Evolutionary conservation across 2,888 invertebrate genomes (phyloP).

Genomic region (Tachina lurida): DNA sequence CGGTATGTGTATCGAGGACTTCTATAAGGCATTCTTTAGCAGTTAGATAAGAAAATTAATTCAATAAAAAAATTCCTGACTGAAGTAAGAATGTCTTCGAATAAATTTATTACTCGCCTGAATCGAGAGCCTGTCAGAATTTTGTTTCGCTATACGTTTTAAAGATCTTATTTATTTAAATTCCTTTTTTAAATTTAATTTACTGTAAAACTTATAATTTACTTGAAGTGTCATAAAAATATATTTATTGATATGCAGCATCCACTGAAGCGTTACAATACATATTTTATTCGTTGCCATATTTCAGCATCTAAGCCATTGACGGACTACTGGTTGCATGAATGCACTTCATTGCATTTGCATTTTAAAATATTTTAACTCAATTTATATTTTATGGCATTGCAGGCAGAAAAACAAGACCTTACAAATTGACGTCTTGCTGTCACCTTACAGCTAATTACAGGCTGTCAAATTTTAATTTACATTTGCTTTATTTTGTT

Average conservation of each 20-base stretch:
- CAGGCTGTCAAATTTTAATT: conserved; percentile 66
- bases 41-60: no score
- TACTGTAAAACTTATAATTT: conserved; percentile 7
- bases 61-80: no score
- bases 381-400: background rate
- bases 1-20: no score
- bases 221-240: background rate
- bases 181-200: conserved; percentile 1
- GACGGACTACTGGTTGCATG: conserved; percentile 1
- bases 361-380: conserved; percentile 8
- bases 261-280: conserved; percentile 5
- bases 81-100: no score
- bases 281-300: background rate
- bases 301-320: background rate
- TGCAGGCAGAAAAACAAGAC: conserved; percentile 12
- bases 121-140: background rate
- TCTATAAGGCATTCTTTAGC: no score
- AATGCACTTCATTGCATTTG: conserved; percentile 16
- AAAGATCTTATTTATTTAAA: background rate
- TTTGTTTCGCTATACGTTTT: background rate
- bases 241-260: background rate
- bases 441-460: conserved; percentile 65
- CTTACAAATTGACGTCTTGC: conserved; percentile 52
- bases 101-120: no score
- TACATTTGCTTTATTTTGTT: conserved; percentile 38